Base-by-base conservation (phyloP, 2,888 invertebrate species). In the Uloborus plumipes region DNA sequence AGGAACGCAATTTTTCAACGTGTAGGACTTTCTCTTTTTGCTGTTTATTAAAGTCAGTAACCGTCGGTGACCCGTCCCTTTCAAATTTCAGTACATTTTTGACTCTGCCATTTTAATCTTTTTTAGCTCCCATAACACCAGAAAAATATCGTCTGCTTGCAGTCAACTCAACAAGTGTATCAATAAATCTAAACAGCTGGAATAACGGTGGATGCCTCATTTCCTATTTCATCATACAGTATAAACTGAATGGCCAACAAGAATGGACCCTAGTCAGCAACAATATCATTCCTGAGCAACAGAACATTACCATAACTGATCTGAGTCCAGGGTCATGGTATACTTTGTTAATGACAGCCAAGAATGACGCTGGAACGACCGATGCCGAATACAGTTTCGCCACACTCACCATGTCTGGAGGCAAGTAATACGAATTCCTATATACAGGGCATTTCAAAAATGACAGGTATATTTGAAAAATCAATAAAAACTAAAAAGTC, bases 201-300 rank as follows among this genome's bases (percentile, higher is more conserved):
- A 94, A 94, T 79, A 96, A 96, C 89, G 96, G 97, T 75, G 97
- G 97, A 81, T 98, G 98, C 89, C 95, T 96, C 16, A 97, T 98
- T 94, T 92, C 94, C 85, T 96, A 96, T 89, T 98, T 97, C 89
- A 97, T 97, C 85, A 95, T 98, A 71, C 96, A 97, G 90, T 95
- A 97, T 88, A 87, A 88, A 64, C 71, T 78, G 11, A 69, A 66
- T 18, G 84, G 81, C 53, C 83, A 78, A n/a, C 79, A 78, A 73
- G 96, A 96, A 91, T 97, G 96, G 96, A 96, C 94, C 88, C 95
- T 96, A 90, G 96, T 96, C 72, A 95, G 96, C 15, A 97, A 96
- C 89, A 95, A 95, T 88, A 95, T 96, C 0, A 96, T 96, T 89
- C 95, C 96, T 14, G 85, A 86, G 26, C 86, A 86, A 26, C 83